Evolutionary conservation across 2,113 vertebrate genomes (phyloP).

Genomic region (Pomatorhinus ruficollis): DNA sequence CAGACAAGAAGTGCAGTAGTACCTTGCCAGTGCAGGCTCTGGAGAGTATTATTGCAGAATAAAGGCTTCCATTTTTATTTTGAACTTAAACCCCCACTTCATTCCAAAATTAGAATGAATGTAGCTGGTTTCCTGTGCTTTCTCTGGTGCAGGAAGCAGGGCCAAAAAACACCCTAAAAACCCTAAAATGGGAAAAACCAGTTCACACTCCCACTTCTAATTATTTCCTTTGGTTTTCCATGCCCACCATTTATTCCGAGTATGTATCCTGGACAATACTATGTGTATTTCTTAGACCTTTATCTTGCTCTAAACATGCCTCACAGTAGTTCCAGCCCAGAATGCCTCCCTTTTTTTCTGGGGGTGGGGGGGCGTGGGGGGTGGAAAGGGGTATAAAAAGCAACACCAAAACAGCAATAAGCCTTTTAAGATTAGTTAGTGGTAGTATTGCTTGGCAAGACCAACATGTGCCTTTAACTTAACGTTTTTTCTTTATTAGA

Average conservation of each 20-base stretch:
- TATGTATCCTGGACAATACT: neutral
- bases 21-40: neutral
- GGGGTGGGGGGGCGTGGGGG: neutral
- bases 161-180: fast-evolving
- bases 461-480: neutral
- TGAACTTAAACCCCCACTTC: neutral
- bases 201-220: neutral
- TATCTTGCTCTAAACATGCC: neutral
- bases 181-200: neutral
- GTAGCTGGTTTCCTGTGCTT: neutral
- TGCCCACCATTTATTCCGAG: neutral
- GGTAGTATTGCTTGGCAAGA: neutral
- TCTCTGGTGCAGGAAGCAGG: neutral
- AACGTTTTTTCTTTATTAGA: neutral
- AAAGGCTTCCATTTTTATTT: neutral
- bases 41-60: neutral
- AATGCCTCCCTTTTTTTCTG: neutral
- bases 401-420: neutral
- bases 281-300: neutral
- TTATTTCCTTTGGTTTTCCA: neutral
- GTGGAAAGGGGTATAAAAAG: neutral
- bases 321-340: neutral
- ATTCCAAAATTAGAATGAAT: neutral
- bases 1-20: neutral
- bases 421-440: neutral